Evolutionary conservation across 1,140 invertebrate species (phyloP).

Genomic region (Monochamus saltuarius): DNA sequence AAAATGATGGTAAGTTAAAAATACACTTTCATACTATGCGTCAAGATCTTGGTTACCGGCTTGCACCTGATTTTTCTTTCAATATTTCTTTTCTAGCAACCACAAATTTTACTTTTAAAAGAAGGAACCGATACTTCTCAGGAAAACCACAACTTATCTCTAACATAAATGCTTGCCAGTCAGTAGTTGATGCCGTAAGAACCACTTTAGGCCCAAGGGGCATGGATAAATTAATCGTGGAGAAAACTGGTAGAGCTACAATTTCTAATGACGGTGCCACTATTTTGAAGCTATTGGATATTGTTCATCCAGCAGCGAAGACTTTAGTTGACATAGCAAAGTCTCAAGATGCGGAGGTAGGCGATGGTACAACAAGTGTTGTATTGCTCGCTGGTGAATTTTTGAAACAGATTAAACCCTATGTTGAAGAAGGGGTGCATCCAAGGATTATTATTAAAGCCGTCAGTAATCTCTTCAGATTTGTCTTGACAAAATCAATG

Average conservation of each 20-base stretch:
- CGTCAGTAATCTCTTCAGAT: constrained; percentile 78
- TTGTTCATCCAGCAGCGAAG: constrained; percentile 97
- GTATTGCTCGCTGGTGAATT: constrained; percentile 95
- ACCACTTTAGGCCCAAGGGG: constrained; percentile 97
- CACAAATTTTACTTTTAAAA: constrained; percentile 96
- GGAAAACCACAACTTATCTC: constrained; percentile 95
- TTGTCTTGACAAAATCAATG: constrained; percentile 81
- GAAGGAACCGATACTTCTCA: constrained; percentile 97
- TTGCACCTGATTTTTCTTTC: constrained; percentile 2
- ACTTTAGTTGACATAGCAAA: constrained; percentile 98
- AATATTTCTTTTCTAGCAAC: constrained; percentile 71
- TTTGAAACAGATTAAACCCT: constrained; percentile 92
- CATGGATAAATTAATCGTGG: constrained; percentile 99
- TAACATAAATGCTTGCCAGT: constrained; percentile 99
- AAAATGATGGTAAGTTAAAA: constrained; percentile 1
- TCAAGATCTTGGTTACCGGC: not conserved
- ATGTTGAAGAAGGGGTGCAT: constrained; percentile 96
- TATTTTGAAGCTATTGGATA: constrained; percentile 95
- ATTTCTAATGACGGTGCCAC: constrained; percentile 99
- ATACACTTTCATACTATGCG: not conserved
- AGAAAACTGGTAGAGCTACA: constrained; percentile 83
- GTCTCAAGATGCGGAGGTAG: constrained; percentile 99
- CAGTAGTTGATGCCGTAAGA: constrained; percentile 89
- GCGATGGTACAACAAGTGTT: constrained; percentile 97
- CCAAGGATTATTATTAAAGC: constrained; percentile 89